These are phyloP conservation scores for Drosophila seguyi DNA, from an alignment of 1,140 invertebrate genomes.

Conservation along the genomic window DNA sequence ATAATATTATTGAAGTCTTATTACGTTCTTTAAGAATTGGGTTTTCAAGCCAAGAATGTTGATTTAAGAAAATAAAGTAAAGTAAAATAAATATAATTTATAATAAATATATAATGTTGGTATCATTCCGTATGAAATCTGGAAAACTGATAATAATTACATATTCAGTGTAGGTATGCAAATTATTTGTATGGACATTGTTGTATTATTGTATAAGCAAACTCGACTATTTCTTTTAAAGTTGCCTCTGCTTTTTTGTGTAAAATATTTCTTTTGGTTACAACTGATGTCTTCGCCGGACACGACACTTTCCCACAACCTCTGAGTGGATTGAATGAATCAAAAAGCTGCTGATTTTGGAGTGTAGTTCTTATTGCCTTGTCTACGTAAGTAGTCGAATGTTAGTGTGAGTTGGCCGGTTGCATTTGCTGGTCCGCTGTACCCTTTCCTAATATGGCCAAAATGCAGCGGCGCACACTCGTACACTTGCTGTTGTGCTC, in stretches of 20 bases:
- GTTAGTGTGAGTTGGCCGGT: conserved; percentile 41
- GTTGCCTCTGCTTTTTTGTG: neutral
- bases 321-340: conserved; percentile 59
- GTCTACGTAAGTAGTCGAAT: conserved; percentile 43
- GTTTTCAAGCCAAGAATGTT: neutral
- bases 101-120: too few species aligned
- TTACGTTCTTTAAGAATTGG: conserved; percentile 1
- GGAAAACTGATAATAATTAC: neutral
- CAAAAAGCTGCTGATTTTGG: conserved; percentile 58
- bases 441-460: conserved; percentile 80
- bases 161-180: neutral
- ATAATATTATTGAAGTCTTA: conserved; percentile 30
- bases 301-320: conserved; percentile 67
- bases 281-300: conserved; percentile 43
- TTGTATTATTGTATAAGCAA: neutral
- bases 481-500: conserved; percentile 54
- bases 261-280: conserved; percentile 1
- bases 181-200: neutral
- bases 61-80: too few species aligned
- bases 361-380: conserved; percentile 73
- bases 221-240: neutral
- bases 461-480: conserved; percentile 58
- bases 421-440: conserved; percentile 68
- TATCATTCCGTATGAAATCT: neutral
- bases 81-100: too few species aligned